Evolutionary conservation across 2,888 invertebrate species (phyloP).

Genomic region (Hirtodrosophila cameraria): DNA sequence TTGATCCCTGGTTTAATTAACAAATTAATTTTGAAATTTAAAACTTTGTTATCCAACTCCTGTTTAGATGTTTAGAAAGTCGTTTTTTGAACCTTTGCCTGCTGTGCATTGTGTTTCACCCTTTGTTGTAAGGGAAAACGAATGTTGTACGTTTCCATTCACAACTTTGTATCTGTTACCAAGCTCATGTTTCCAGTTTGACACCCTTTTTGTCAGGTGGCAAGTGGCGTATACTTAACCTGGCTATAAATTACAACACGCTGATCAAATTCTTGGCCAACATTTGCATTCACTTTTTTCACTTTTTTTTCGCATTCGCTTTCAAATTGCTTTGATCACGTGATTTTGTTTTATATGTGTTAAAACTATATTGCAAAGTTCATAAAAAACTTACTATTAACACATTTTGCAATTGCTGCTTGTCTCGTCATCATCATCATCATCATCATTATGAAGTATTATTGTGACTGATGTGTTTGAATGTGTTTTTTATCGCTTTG

Average conservation of each 20-base stretch:
- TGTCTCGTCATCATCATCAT: conserved; percentile 15
- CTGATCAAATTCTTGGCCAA: conserved; percentile 26
- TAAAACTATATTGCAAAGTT: conserved; percentile 32
- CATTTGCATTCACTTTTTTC: conserved; percentile 37
- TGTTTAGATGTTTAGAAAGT: background rate
- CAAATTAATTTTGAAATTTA: too few relatives aligned
- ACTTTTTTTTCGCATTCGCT: conserved; percentile 1
- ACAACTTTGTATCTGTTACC: background rate
- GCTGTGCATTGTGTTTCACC: too few relatives aligned
- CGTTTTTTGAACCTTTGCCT: background rate
- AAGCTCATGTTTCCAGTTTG: conserved; percentile 21
- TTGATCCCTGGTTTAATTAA: too few relatives aligned
- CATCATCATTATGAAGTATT: conserved; percentile 15
- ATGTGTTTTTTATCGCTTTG: conserved; percentile 19
- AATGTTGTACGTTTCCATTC: background rate
- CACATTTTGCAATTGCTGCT: conserved; percentile 49
- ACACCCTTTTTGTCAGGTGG: conserved; percentile 21
- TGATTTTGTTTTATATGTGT: conserved; percentile 37
- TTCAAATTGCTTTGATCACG: conserved; percentile 23
- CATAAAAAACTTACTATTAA: conserved; percentile 60
- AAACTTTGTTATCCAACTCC: too few relatives aligned
- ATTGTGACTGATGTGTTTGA: conserved; percentile 10
- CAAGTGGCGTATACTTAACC: conserved; percentile 38
- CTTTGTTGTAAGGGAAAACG: conserved; percentile 1
- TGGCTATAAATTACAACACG: conserved; percentile 10